phyloP scores from a whole-genome alignment of 92 coral and sea anemone genomes.

The Epizoanthus fatuus region DNA sequence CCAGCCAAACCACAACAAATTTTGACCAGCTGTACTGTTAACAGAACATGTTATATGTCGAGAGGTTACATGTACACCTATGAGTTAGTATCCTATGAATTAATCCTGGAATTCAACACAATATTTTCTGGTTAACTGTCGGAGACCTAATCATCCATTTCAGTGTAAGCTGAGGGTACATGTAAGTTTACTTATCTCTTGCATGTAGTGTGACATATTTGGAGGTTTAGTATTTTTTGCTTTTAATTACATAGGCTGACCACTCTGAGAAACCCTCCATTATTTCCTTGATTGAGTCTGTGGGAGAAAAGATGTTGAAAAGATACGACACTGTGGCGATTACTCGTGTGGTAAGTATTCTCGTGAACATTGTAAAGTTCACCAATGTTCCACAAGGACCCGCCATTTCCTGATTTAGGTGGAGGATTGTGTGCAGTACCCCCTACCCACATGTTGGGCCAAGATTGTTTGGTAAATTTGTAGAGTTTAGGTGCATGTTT shows the following conservation, averaged over 20 bases:
- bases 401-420: not conserved
- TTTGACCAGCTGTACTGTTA: too few species aligned
- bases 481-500: too few species aligned
- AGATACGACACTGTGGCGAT: slow-evolving; percentile 93
- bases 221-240: not conserved
- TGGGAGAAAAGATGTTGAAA: slow-evolving; percentile 90
- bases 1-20: too few species aligned
- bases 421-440: too few species aligned
- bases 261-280: slow-evolving; percentile 99
- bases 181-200: not conserved
- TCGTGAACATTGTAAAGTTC: not conserved
- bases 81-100: too few species aligned
- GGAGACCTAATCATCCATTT: not conserved
- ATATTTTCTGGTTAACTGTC: too few species aligned
- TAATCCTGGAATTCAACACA: too few species aligned
- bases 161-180: not conserved
- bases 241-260: slow-evolving; percentile 76
- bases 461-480: too few species aligned
- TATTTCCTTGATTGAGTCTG: slow-evolving; percentile 72
- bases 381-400: not conserved
- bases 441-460: too few species aligned
- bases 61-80: too few species aligned
- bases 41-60: too few species aligned
- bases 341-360: slow-evolving; percentile 71
- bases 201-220: not conserved